Conservation (phyloP, 2,113 vertebrate species). For the Menidia beryllina region DNA sequence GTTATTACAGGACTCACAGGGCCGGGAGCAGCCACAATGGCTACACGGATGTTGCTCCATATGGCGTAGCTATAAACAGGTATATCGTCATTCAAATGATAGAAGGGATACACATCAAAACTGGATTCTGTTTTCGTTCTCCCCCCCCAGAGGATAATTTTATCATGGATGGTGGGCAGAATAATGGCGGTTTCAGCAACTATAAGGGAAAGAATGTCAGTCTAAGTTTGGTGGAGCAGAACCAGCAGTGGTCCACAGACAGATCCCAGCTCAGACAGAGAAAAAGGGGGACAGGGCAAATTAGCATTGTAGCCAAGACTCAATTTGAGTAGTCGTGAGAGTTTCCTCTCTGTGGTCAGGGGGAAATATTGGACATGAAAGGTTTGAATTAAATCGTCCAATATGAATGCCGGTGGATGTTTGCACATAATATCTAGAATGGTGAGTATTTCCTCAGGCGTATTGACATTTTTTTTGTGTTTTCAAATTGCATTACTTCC, state of each 20-base stretch:
- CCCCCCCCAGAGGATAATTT: constrained; percentile 10
- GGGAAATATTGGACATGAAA: constrained; percentile 54
- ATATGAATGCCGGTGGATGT: constrained; percentile 32
- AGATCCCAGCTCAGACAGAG: constrained; percentile 50
- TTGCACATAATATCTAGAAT: constrained; percentile 35
- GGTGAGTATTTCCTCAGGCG: constrained; percentile 29
- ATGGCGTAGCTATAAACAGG: constrained; percentile 28
- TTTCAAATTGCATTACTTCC: constrained; percentile 66
- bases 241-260: constrained; percentile 35
- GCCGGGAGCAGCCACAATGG: constrained; percentile 54
- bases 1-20: constrained; percentile 48
- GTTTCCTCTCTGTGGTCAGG: constrained; percentile 57
- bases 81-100: constrained; percentile 17
- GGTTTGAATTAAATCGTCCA: constrained; percentile 60
- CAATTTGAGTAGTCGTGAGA: constrained; percentile 54
- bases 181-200: constrained; percentile 54
- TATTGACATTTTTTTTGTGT: constrained; percentile 33
- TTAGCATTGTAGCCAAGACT: constrained; percentile 54
- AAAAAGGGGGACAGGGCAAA: constrained; percentile 50
- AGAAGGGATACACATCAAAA: constrained; percentile 28
- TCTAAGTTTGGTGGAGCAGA: constrained; percentile 25
- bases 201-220: constrained; percentile 24
- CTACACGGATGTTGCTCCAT: constrained; percentile 6
- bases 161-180: constrained; percentile 31
- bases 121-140: constrained; percentile 21